Base-by-base conservation (phyloP, 2,113 vertebrate genomes). In the Indri indri region DNA sequence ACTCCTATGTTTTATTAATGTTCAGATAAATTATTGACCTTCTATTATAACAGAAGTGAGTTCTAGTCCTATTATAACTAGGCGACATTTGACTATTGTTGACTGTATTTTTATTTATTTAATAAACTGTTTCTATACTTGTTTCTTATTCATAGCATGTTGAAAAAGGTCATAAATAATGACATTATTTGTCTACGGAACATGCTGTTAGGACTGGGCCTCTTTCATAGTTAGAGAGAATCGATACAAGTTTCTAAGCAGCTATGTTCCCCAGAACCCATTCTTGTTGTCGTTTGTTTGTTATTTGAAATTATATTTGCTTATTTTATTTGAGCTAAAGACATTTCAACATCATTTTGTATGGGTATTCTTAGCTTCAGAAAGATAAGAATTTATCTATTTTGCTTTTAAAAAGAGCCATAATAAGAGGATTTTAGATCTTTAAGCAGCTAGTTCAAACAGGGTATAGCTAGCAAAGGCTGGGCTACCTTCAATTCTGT, bases 1-100 rank as follows among this genome's bases (percentile, higher is more conserved):
- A 97, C 94, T 96, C 65, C 79, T 76, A 32, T 86, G 34, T 88
- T 88, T 96, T 94, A 88, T 83, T 97, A 77, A 89, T 94, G 79
- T 76, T 80, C 89, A 74, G 40, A 90, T 90, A 76, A 81, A 68
- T 88, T 91, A 88, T 76, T 90, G 65, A 88, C 79, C 42, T 96
- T 95, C 92, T 82, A 82, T 88, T 94, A 61, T 59, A 94, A 63
- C 37, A 4, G 50, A 90, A 96, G 66, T 68, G 68, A 84, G 30
- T 80, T 71, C 85, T 73, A 34, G 40, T 74, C 27, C 8, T 90
- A 11, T 86, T 81, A 52, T 96, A 93, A 68, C 12, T 47, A 93
- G 77, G 61, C n/a, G n/a, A 22, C 57, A 86, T 79, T 96, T 95
- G 79, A n/a, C 23, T 76, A 40, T 91, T 83, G 25, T 84, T 92